These are phyloP conservation scores for Heliconius nattereri DNA, from an alignment of 1,140 invertebrate genomes.

Conservation along the genomic window DNA sequence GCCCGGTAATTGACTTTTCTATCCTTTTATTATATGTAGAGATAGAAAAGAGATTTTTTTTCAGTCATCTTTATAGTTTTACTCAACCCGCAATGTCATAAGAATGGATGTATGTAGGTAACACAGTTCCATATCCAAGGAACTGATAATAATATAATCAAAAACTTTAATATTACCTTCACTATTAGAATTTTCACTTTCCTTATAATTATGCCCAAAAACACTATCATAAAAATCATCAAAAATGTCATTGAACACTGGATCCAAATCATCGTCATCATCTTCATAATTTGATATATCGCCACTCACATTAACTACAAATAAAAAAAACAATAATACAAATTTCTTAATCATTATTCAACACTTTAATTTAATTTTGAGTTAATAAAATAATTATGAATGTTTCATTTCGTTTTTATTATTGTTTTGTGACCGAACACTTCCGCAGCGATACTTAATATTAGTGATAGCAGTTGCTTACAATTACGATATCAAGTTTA, in stretches of 20 bases:
- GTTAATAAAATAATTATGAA: background rate
- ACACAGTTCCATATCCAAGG: background rate
- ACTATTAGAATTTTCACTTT: background rate
- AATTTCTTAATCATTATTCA: background rate
- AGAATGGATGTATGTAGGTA: background rate
- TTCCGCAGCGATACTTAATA: conserved; percentile 5
- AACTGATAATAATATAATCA: no score
- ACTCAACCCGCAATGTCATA: no score
- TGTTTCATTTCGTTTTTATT: background rate
- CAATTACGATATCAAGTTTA: background rate
- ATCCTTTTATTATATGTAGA: no score
- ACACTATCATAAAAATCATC: background rate
- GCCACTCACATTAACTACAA: background rate
- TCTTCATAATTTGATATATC: background rate
- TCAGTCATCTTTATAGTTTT: no score
- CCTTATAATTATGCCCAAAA: background rate
- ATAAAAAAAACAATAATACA: background rate
- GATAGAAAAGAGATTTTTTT: no score
- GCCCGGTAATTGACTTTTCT: no score
- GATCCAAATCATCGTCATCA: background rate
- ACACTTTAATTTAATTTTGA: background rate
- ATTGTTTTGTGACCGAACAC: background rate
- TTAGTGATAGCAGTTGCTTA: background rate
- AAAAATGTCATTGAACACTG: background rate
- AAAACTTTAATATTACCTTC: background rate